Percentiles rank a stretch among this genome's conserved stretches.
phyloP scores from a whole-genome alignment of 2,797 vertebrate genomes.

The Brotula barbata region DNA sequence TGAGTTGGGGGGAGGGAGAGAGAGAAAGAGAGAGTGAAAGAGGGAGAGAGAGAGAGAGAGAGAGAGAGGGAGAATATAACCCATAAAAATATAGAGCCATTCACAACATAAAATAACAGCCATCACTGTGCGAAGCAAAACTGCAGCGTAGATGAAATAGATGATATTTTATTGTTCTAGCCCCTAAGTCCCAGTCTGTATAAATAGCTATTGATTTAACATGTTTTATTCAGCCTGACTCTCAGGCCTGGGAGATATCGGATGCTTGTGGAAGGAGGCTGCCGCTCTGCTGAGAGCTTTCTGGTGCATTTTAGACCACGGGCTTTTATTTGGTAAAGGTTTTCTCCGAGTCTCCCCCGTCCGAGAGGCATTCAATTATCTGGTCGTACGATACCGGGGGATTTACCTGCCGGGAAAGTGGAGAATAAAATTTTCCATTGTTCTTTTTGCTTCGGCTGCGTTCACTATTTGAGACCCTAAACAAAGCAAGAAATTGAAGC shows the following conservation, averaged over 20 bases:
- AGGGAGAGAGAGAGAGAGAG: too few species aligned
- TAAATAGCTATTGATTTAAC: conserved; percentile 87
- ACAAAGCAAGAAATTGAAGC: too few species aligned
- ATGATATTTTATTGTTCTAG: conserved; percentile 72
- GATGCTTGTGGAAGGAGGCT: conserved; percentile 53
- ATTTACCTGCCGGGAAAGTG: conserved; percentile 6
- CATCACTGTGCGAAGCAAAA: conserved; percentile 65
- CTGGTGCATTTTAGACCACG: conserved; percentile 25
- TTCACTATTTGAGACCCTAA: too few species aligned
- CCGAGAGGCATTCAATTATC: conserved; percentile 17
- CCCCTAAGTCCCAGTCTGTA: conserved; percentile 67
- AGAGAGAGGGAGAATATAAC: conserved; percentile 8
- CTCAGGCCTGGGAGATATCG: conserved; percentile 76
- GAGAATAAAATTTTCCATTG: conserved; percentile 1
- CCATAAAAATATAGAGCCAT: conserved; percentile 60
- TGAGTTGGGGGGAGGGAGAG: too few species aligned
- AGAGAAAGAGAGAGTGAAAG: too few species aligned
- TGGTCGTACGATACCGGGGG: conserved; percentile 1
- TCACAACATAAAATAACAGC: conserved; percentile 67
- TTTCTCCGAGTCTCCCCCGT: conserved; percentile 14
- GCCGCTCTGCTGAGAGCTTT: conserved; percentile 18
- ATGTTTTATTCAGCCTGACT: conserved; percentile 82
- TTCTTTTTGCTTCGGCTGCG: background rate
- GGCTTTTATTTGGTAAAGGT: conserved; percentile 20
- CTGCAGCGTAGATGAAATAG: conserved; percentile 69